Percentiles rank a stretch among this genome's conserved stretches.
phyloP scores from a whole-genome alignment of 2,113 vertebrate species.

The Ibidorhyncha struthersii region DNA sequence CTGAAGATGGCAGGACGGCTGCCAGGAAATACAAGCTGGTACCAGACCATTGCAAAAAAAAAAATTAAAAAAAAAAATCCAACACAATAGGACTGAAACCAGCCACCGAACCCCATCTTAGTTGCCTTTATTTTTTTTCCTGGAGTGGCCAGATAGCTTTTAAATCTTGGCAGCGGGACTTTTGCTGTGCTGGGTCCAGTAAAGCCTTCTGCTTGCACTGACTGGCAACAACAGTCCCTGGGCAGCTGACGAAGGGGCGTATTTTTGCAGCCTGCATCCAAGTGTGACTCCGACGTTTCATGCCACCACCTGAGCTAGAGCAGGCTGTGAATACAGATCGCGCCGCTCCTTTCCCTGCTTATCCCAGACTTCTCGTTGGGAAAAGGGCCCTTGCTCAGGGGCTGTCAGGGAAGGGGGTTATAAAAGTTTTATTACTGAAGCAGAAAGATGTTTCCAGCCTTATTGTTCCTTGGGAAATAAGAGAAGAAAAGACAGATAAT shows the following conservation, averaged over 20 bases:
- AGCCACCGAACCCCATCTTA: background rate
- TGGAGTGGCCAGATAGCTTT: background rate
- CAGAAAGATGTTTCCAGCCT: slow-evolving; percentile 16
- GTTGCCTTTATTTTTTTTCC: background rate
- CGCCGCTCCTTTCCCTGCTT: background rate
- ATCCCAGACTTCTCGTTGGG: background rate
- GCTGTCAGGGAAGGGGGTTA: background rate
- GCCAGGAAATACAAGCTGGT: background rate
- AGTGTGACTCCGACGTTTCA: background rate
- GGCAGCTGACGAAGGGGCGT: background rate
- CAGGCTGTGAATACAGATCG: background rate
- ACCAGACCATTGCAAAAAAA: background rate
- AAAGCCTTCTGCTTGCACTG: background rate
- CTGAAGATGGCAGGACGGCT: background rate
- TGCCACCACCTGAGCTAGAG: background rate
- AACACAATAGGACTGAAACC: background rate
- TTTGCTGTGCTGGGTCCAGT: background rate
- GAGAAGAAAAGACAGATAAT: background rate
- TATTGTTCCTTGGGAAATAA: slow-evolving; percentile 54
- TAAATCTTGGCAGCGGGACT: background rate
- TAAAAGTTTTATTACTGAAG: slow-evolving; percentile 44
- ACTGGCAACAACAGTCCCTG: background rate
- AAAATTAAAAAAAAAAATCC: background rate
- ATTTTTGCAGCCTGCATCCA: background rate
- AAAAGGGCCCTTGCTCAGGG: background rate